Evolutionary conservation across 1,140 invertebrate species (phyloP).

Genomic region (Drosophila insularis): DNA sequence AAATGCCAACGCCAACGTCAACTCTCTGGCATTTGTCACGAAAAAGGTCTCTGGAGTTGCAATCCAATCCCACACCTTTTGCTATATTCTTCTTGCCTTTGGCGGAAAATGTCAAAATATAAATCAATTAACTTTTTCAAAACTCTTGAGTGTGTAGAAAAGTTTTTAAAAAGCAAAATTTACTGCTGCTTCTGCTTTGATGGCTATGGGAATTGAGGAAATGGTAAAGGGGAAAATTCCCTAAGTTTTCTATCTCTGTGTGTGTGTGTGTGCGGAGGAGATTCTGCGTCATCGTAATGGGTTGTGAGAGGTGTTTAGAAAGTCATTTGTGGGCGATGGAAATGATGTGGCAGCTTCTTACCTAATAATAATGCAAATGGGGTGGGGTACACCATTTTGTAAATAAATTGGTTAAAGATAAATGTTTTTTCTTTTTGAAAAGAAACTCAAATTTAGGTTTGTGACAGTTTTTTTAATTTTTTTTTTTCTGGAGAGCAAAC

Average conservation of each 20-base stretch:
- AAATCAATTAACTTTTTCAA: constrained; percentile 76
- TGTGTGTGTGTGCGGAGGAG: constrained; percentile 5
- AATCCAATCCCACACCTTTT: constrained; percentile 48
- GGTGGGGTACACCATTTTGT: constrained; percentile 7
- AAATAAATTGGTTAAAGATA: neutral
- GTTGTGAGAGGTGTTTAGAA: constrained; percentile 30
- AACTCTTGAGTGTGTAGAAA: constrained; percentile 44
- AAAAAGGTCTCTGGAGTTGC: constrained; percentile 64
- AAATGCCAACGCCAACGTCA: constrained; percentile 14
- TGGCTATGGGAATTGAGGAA: neutral
- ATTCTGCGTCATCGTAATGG: constrained; percentile 11
- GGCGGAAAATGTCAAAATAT: constrained; percentile 72
- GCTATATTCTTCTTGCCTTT: constrained; percentile 17
- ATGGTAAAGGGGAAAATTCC: neutral
- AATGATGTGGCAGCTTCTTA: constrained; percentile 14
- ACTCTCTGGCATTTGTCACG: constrained; percentile 69
- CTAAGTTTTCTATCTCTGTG: neutral
- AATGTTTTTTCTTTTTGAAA: neutral
- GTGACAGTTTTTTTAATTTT: constrained; percentile 5
- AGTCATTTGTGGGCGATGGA: constrained; percentile 31
- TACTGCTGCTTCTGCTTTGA: constrained; percentile 34
- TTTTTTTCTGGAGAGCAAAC: neutral
- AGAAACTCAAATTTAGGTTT: neutral
- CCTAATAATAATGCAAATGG: constrained; percentile 1
- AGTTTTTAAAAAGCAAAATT: constrained; percentile 49